A percentile compares a stretch with the other conserved stretches of the same genome.
Evolutionary conservation across 2,888 invertebrate genomes (phyloP).

Genomic region (Kryphioiulus occultus): DNA sequence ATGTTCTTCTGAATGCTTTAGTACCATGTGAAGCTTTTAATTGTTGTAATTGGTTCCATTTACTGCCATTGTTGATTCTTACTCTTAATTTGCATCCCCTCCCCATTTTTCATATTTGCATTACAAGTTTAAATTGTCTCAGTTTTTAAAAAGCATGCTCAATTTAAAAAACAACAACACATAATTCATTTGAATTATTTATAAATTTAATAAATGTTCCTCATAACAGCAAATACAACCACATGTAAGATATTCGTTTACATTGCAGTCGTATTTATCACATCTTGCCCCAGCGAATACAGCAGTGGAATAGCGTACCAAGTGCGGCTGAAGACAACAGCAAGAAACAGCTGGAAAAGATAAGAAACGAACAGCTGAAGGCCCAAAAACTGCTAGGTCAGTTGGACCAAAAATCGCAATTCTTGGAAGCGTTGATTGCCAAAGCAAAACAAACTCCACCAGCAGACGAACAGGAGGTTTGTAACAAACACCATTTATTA

Average conservation of each 20-base stretch:
- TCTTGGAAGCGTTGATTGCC: conserved; percentile 81
- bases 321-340: conserved; percentile 88
- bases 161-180: too few species aligned
- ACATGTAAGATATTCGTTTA: not conserved
- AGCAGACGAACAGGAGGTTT: conserved; percentile 65
- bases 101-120: too few species aligned
- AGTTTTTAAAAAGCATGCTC: too few species aligned
- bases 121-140: too few species aligned
- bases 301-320: conserved; percentile 89
- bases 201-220: too few species aligned
- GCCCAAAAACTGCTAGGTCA: conserved; percentile 76
- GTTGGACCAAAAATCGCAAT: conserved; percentile 63
- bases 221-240: too few species aligned
- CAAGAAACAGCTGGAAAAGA: conserved; percentile 68
- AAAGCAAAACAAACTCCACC: conserved; percentile 76
- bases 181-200: too few species aligned
- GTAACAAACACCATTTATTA: not conserved
- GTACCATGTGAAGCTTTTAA: too few species aligned
- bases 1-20: too few species aligned
- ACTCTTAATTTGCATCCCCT: too few species aligned
- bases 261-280: conserved; percentile 64
- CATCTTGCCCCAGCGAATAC: conserved; percentile 87
- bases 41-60: too few species aligned
- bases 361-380: conserved; percentile 80
- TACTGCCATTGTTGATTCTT: too few species aligned